Evolutionary conservation across 2,113 vertebrate species (phyloP).

Genomic region (Syngnathus typhle): DNA sequence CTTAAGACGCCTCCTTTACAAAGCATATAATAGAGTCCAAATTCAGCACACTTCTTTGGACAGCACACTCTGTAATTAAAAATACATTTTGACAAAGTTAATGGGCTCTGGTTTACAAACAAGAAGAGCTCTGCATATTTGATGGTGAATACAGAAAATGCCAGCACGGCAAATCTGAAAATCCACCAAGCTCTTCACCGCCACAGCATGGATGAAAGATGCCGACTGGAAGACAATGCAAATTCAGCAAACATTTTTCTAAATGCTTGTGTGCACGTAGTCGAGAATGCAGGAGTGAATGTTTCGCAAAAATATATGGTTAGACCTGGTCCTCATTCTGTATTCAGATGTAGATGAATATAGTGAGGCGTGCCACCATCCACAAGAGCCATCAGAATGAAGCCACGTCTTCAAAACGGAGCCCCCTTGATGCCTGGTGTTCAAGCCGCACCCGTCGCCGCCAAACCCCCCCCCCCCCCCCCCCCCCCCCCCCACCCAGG

Average conservation of each 20-base stretch:
- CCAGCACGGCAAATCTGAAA: conserved; percentile 26
- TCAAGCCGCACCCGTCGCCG: conserved; percentile 38
- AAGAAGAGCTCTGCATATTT: conserved; percentile 47
- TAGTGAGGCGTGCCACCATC: too few species aligned
- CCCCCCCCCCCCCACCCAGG: conserved; percentile 18
- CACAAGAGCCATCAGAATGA: too few species aligned
- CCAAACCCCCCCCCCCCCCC: too few species aligned
- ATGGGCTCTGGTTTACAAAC: conserved; percentile 48
- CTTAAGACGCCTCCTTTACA: conserved; percentile 9
- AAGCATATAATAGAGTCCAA: conserved; percentile 66
- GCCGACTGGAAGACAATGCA: conserved; percentile 27
- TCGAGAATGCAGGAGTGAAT: background rate
- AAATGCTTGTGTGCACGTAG: conserved; percentile 17
- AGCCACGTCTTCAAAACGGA: too few species aligned
- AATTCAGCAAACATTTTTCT: conserved; percentile 29
- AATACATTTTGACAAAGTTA: conserved; percentile 50
- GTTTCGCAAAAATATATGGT: conserved; percentile 25
- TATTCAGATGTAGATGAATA: too few species aligned
- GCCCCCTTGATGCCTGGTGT: conserved; percentile 9
- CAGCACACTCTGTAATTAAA: conserved; percentile 57
- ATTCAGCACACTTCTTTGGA: conserved; percentile 47
- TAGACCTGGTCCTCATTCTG: background rate
- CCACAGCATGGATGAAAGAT: conserved; percentile 39
- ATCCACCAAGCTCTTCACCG: conserved; percentile 17
- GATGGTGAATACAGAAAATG: conserved; percentile 55